Conservation (phyloP, 2,113 vertebrate species). For the Circaetus cinerascens region DNA sequence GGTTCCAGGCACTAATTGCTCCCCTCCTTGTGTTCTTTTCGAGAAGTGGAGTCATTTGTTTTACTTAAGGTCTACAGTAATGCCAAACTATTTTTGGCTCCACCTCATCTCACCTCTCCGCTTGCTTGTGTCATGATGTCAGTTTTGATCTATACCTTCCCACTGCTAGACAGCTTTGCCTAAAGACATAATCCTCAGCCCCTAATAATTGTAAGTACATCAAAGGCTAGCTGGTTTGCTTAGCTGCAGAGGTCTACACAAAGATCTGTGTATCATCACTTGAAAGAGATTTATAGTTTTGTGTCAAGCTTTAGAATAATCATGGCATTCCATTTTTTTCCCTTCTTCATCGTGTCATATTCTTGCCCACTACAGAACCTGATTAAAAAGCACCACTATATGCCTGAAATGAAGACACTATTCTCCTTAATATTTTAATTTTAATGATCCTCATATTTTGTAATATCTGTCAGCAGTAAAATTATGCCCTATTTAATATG, state of each 20-base stretch:
- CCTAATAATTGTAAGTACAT: slow-evolving; percentile 69
- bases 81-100: slow-evolving; percentile 44
- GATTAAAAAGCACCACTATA: background rate
- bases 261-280: slow-evolving; percentile 43
- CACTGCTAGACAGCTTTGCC: slow-evolving; percentile 64
- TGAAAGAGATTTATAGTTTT: slow-evolving; percentile 61
- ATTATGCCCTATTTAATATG: background rate
- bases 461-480: background rate
- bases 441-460: background rate
- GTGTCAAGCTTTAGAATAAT: slow-evolving; percentile 38
- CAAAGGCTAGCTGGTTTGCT: slow-evolving; percentile 68
- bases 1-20: background rate
- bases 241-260: slow-evolving; percentile 56
- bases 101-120: slow-evolving; percentile 29
- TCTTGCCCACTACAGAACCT: background rate
- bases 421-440: slow-evolving; percentile 12
- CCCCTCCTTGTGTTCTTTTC: background rate
- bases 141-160: slow-evolving; percentile 72
- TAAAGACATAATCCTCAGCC: slow-evolving; percentile 67
- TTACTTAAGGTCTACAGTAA: background rate
- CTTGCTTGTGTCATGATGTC: slow-evolving; percentile 60
- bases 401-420: background rate
- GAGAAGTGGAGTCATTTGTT: background rate
- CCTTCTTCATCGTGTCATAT: background rate
- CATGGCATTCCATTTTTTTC: background rate